Evolutionary conservation across 1,140 invertebrate species (phyloP), one percentile per base, ranked within the genome.

Genomic region (Bombus sylvicola): DNA sequence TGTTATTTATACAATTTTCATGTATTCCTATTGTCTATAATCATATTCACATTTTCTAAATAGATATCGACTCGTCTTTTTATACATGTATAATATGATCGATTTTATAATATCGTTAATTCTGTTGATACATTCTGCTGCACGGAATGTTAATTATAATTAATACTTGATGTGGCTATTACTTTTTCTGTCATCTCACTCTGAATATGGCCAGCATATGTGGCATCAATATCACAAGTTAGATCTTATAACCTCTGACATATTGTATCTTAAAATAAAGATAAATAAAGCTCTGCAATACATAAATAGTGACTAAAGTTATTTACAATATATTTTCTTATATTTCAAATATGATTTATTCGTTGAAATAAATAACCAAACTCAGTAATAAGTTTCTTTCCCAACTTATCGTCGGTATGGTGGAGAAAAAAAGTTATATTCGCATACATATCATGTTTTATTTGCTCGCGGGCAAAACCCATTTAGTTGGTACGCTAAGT

Each of bases 21-120:
- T 72, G 8, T 37, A 72, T n/a, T 10, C 12, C 18, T 83, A 85
- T 22, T 31, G 47, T 66, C 2, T 8, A 22, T 47, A 47, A 81
- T 57, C 68, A 74, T 81, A 85, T 37, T 62, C 59, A 74, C 10
- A 34, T 57, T 74, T 85, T 62, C 18, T 39, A 81, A 81, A 31
- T n/a, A 2, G 41, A 66, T 68, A 85, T 81, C 68, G 75, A 81
- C n/a, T 53, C 3, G 37, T 37, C 34, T 31, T 39, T 62, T 72
- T n/a, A 62, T 62, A 13, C 57, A 82, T 39, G 37, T 15, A 47
- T 83, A 69, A 39, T 34, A 22, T n/a, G 22, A 28, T 72, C 18
- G 37, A 18, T 80, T 85, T 66, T 59, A 64, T 77, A 69, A 71
- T 62, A 1, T 43, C 71, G 47, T 83, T 78, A 18, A 83, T 72